Conservation (phyloP, 2,888 invertebrate genomes). For the Sisyra nigra region DNA sequence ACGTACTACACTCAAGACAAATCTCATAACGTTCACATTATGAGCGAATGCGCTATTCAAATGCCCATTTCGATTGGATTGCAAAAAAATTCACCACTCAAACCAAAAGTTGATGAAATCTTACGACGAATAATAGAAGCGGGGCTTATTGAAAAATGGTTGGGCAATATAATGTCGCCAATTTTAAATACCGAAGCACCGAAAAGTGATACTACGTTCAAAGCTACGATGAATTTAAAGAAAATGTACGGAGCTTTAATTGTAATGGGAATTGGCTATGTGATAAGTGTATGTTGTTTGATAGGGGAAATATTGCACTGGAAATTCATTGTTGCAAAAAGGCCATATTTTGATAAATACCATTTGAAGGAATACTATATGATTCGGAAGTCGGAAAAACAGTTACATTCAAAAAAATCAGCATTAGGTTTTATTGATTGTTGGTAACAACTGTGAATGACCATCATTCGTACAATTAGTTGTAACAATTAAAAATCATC, state of each 20-base stretch:
- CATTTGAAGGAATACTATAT: constrained; percentile 36
- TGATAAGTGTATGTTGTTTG: constrained; percentile 37
- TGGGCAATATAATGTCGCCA: constrained; percentile 52
- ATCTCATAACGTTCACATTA: constrained; percentile 53
- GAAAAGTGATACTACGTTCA: constrained; percentile 29
- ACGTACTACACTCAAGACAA: constrained; percentile 18
- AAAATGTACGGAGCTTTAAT: constrained; percentile 66
- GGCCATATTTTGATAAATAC: constrained; percentile 59
- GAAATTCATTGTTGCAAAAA: constrained; percentile 41
- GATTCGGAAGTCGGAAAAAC: background rate
- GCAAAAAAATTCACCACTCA: constrained; percentile 67
- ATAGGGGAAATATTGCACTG: constrained; percentile 50
- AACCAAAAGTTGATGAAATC: constrained; percentile 47
- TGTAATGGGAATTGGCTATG: constrained; percentile 52
- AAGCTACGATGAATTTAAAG: constrained; percentile 59
- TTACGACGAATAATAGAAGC: constrained; percentile 54
- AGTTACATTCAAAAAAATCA: too few relatives aligned
- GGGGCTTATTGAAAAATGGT: constrained; percentile 64
- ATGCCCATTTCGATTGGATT: constrained; percentile 71
- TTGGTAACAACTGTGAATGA: too few relatives aligned
- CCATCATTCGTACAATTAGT: too few relatives aligned
- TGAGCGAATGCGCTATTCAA: constrained; percentile 63
- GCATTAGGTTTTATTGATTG: too few relatives aligned
- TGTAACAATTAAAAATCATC: too few relatives aligned
- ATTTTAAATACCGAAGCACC: constrained; percentile 35